phyloP scores from a whole-genome alignment of 2,888 invertebrate species.

The Hydropsyche betteni region DNA sequence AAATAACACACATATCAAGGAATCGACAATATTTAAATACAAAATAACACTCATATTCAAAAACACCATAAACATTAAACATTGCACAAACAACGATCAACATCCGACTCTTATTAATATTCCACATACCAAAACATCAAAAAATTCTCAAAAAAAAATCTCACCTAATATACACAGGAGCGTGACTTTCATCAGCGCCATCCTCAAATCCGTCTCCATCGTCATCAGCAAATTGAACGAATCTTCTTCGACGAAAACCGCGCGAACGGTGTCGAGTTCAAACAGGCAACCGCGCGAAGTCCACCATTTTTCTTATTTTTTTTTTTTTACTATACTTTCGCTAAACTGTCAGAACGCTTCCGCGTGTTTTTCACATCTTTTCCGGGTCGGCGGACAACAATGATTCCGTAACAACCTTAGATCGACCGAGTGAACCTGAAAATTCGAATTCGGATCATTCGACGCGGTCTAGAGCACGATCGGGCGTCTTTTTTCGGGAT shows the following conservation, averaged over 20 bases:
- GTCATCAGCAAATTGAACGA: constrained; percentile 16
- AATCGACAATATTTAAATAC: too few species aligned
- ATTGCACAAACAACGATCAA: too few species aligned
- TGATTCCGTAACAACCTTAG: too few species aligned
- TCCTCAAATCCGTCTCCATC: constrained; percentile 35
- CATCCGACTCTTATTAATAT: too few species aligned
- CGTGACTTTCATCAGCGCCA: constrained; percentile 36
- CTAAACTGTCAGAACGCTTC: not conserved
- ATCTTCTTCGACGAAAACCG: too few species aligned
- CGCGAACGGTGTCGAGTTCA: not conserved
- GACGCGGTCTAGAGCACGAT: not conserved
- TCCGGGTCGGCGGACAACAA: not conserved
- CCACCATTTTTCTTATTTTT: constrained; percentile 25
- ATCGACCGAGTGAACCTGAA: not conserved
- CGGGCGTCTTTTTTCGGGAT: not conserved
- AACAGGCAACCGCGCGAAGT: constrained; percentile 25
- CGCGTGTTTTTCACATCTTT: constrained; percentile 10
- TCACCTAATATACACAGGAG: constrained; percentile 45
- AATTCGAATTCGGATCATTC: not conserved
- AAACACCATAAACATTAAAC: too few species aligned
- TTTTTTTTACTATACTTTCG: not conserved
- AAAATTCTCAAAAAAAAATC: not conserved
- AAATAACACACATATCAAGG: too few species aligned
- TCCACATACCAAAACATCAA: too few species aligned
- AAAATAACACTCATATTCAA: too few species aligned